These are phyloP conservation scores for Myotis myotis DNA, from an alignment of 2,797 vertebrate genomes.

Conservation along the genomic window DNA sequence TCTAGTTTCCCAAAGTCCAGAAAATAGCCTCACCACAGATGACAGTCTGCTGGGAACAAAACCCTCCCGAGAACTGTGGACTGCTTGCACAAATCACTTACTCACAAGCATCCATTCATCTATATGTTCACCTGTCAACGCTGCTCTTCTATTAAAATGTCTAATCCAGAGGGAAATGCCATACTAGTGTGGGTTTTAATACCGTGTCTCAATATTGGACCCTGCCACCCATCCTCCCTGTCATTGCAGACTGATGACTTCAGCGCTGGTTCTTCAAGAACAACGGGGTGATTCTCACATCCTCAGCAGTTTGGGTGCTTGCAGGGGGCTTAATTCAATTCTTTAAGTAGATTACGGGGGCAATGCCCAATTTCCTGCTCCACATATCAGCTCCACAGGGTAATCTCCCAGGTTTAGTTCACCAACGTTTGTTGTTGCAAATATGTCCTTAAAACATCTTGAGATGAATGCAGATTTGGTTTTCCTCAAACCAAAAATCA, in stretches of 20 bases:
- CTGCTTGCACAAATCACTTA: slow-evolving; percentile 15
- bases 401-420: not conserved
- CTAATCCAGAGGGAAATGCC: slow-evolving; percentile 43
- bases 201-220: slow-evolving; percentile 24
- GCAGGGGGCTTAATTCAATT: not conserved
- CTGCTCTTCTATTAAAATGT: slow-evolving; percentile 38
- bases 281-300: not conserved
- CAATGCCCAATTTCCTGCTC: not conserved
- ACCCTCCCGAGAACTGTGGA: not conserved
- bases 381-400: not conserved
- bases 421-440: not conserved
- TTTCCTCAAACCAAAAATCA: not conserved
- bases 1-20: slow-evolving; percentile 39
- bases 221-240: slow-evolving; percentile 16
- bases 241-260: slow-evolving; percentile 52
- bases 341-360: not conserved
- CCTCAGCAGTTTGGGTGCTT: slow-evolving; percentile 5
- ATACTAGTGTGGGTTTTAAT: not conserved
- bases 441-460: not conserved
- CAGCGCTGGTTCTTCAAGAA: not conserved
- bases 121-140: slow-evolving; percentile 3
- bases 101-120: not conserved
- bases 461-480: not conserved
- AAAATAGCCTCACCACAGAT: not conserved
- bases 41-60: not conserved